Percentiles rank a stretch among this genome's conserved stretches.
Conservation (phyloP, 1,140 invertebrate species). For the Zeugodacus cucurbitae region DNA sequence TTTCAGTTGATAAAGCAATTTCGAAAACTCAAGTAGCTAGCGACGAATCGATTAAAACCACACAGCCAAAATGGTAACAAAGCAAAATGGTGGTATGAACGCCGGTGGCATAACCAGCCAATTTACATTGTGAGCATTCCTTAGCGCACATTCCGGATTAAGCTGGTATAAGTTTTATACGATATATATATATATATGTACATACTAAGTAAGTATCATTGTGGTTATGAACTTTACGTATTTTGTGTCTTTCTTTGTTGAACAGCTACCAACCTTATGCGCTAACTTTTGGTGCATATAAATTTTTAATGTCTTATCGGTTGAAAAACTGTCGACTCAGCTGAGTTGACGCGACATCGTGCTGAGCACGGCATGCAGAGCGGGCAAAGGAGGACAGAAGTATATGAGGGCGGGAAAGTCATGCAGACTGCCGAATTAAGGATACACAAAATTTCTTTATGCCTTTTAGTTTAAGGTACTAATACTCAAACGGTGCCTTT, state of each 20-base stretch:
- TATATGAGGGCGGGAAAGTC: no score
- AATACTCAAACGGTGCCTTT: no score
- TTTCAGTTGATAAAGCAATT: neutral
- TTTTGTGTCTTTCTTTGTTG: neutral
- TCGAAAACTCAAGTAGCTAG: neutral
- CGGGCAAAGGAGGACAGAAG: no score
- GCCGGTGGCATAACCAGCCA: neutral
- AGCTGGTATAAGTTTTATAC: no score
- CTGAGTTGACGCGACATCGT: no score
- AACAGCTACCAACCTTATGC: neutral
- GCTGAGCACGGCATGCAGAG: no score
- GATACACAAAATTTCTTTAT: no score
- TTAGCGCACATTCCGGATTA: neutral
- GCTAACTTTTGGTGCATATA: neutral
- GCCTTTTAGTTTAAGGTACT: no score
- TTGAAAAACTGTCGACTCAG: neutral
- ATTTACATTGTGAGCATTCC: no score
- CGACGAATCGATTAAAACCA: neutral
- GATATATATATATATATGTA: no score
- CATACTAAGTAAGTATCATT: neutral
- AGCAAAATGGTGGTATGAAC: neutral
- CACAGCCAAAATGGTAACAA: neutral
- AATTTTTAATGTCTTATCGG: neutral
- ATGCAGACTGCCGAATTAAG: no score
- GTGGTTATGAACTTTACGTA: neutral